A percentile compares a stretch with the other conserved stretches of the same genome.
Evolutionary conservation across 1,140 invertebrate genomes (phyloP).

Genomic region (Tigriopus japonicus): DNA sequence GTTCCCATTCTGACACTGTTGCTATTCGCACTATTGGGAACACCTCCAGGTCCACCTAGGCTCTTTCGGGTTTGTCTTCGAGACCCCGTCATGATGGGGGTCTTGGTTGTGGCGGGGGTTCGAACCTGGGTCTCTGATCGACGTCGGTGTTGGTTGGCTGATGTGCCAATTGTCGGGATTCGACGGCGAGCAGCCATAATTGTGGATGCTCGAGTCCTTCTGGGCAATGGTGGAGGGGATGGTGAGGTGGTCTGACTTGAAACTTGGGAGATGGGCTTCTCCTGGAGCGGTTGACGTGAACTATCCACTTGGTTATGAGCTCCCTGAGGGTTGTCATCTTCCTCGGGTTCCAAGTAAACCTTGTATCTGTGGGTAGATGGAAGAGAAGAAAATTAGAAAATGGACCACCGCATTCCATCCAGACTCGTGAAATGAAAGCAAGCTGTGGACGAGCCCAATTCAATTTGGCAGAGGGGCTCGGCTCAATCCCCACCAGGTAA

Average conservation of each 20-base stretch:
- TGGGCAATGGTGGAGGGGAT: too few relatives aligned
- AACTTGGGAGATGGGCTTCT: background rate
- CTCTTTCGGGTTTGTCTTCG: too few relatives aligned
- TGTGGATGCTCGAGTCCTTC: too few relatives aligned
- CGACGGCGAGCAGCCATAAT: background rate
- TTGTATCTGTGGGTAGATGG: slow-evolving; percentile 2
- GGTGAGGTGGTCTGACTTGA: too few relatives aligned
- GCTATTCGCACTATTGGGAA: background rate
- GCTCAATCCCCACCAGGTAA: too few relatives aligned
- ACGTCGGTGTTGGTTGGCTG: background rate
- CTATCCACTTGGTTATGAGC: background rate
- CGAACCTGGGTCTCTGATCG: background rate
- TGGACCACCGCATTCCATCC: too few relatives aligned
- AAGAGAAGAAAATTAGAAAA: background rate
- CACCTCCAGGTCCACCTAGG: too few relatives aligned
- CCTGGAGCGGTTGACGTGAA: background rate
- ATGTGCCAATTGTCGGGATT: background rate
- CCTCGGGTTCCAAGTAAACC: slow-evolving; percentile 10
- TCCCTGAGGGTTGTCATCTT: background rate
- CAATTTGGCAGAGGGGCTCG: too few relatives aligned
- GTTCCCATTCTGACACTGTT: slow-evolving; percentile 4
- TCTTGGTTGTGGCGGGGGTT: too few relatives aligned
- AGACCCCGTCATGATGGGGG: too few relatives aligned
- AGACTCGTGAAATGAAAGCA: too few relatives aligned
- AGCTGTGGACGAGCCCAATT: too few relatives aligned